Base-by-base conservation (phyloP, 2,113 vertebrate genomes). In the Ovibos moschatus region DNA sequence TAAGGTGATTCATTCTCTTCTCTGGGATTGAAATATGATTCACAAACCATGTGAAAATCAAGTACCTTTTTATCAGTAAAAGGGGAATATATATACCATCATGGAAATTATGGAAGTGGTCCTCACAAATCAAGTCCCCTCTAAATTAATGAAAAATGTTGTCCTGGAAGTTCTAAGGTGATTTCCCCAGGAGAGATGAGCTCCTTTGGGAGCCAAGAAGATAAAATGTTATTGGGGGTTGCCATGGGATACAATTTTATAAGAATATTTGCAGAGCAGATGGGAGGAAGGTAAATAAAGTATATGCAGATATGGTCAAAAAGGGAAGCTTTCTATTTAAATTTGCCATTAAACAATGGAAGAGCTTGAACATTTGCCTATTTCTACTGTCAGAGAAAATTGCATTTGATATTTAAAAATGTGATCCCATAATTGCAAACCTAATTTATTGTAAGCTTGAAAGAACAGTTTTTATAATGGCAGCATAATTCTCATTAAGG, bases 181-280 rank as follows among this genome's bases (percentile, higher is more conserved):
- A 62, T 93, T 98, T 95, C n/a, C 89, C 94, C 86, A 64, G 89
- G 95, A 97, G n/a, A 89, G 28, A 95, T 27, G 25, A 90, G 74
- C 87, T 98, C 88, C 50, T 53, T 2, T 64, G 89, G 96, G 94
- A 98, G 85, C 88, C 92, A 93, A 47, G n/a, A 96, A 95, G 33
- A 67, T 97, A 83, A 93, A 97, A 95, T 98, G 95, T 33, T 98
- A 97, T 93, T 95, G 92, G 33, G 55, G 89, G 98, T 99, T 99
- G 98, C 98, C 91, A 99, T 98, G 98, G 98, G 98, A 98, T 98
- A 99, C 98, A 64, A 96, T 92, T 98, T 98, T 98, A 97, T 92
- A 97, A 96, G 96, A 98, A 90, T 93, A 95, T 98, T 98, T 98
- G 96, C 96, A 91, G 91, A 98, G 96, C 99, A 99, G 98, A 98